A percentile compares a stretch with the other conserved stretches of the same genome.
These are phyloP conservation scores for Fundulus diaphanus DNA, from an alignment of 2,797 vertebrate genomes.

Conservation along the genomic window DNA sequence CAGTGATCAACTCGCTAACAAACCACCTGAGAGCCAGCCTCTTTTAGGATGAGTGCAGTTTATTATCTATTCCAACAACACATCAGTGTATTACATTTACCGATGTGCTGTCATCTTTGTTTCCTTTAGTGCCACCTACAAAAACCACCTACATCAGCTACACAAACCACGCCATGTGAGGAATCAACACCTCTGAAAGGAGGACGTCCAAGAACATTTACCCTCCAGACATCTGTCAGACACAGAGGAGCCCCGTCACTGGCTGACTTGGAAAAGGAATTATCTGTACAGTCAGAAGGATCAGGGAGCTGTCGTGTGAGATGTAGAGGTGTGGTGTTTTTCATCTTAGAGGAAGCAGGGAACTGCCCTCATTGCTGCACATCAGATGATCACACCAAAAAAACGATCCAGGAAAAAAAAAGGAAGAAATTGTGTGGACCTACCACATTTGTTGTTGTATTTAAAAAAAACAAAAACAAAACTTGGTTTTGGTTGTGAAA, in stretches of 20 bases:
- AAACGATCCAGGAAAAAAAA: conserved; percentile 9
- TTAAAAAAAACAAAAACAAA: conserved; percentile 22
- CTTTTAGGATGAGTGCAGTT: too few relatives aligned
- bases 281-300: conserved; percentile 45
- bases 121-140: conserved; percentile 84
- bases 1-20: too few relatives aligned
- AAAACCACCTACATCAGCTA: conserved; percentile 98
- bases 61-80: too few relatives aligned
- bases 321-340: conserved; percentile 20
- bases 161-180: conserved; percentile 94
- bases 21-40: too few relatives aligned
- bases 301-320: background rate
- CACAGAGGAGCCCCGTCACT: too few relatives aligned
- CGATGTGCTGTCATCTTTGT: conserved; percentile 17
- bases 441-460: conserved; percentile 88
- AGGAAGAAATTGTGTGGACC: conserved; percentile 80
- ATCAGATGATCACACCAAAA: conserved; percentile 19
- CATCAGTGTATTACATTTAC: background rate
- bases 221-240: conserved; percentile 19
- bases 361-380: background rate
- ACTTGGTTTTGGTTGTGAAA: conserved; percentile 90
- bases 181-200: background rate
- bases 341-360: conserved; percentile 55
- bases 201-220: conserved; percentile 23
- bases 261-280: too few relatives aligned